Conservation (phyloP, 2,113 vertebrate genomes). For the Barbus barbus region DNA sequence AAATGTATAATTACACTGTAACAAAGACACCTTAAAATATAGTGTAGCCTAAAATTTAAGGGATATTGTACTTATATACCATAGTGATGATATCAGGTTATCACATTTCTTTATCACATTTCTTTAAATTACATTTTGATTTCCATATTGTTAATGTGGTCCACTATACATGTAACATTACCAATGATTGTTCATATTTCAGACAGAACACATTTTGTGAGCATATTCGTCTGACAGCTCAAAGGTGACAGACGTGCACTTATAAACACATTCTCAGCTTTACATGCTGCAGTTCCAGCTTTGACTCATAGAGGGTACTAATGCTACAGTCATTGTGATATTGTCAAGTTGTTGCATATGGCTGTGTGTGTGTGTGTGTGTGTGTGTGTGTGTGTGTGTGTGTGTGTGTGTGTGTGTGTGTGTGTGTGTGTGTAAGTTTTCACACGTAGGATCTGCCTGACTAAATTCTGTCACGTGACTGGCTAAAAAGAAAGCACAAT, state of each 20-base stretch:
- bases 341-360: neutral
- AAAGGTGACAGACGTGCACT: neutral
- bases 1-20: too few relatives aligned
- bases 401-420: slow-evolving; percentile 7
- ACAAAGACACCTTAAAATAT: too few relatives aligned
- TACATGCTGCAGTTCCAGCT: slow-evolving; percentile 3
- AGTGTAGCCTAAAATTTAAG: neutral
- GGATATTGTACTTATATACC: neutral
- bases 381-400: neutral
- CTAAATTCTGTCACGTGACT: slow-evolving; percentile 10
- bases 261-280: neutral
- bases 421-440: neutral
- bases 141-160: too few relatives aligned
- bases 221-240: neutral
- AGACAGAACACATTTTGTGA: neutral
- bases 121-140: neutral
- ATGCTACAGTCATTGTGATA: slow-evolving; percentile 2
- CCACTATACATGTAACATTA: neutral
- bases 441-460: neutral
- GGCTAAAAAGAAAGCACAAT: slow-evolving; percentile 18
- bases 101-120: too few relatives aligned
- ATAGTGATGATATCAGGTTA: neutral
- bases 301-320: slow-evolving; percentile 36
- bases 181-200: neutral
- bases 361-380: neutral